These are phyloP conservation scores for Distichodus sexfasciatus DNA, from an alignment of 2,797 vertebrate species.

Conservation along the genomic window DNA sequence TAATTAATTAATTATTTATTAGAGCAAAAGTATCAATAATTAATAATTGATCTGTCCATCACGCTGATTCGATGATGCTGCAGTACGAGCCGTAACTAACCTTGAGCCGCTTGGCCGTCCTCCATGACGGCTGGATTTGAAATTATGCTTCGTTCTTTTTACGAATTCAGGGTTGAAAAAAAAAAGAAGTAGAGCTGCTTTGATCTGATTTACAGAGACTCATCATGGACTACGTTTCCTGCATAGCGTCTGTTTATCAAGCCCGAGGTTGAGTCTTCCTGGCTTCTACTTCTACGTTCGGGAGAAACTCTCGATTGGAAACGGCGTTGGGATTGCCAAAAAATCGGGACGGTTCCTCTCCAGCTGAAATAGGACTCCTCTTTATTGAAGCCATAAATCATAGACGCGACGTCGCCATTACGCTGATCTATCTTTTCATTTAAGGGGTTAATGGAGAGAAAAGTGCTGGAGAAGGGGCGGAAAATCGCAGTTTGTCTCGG, in stretches of 20 bases:
- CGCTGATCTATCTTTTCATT: slow-evolving; percentile 20
- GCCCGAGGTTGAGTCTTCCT: neutral
- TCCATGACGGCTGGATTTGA: slow-evolving; percentile 53
- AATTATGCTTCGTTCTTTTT: slow-evolving; percentile 43
- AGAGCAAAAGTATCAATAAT: no score
- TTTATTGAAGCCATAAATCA: slow-evolving; percentile 27
- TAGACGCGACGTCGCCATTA: neutral
- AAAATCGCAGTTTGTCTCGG: neutral
- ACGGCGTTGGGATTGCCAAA: slow-evolving; percentile 5
- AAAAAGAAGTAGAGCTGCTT: slow-evolving; percentile 46
- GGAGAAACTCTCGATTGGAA: slow-evolving; percentile 8
- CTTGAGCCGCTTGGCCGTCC: slow-evolving; percentile 51
- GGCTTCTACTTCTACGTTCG: slow-evolving; percentile 20
- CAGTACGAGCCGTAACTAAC: slow-evolving; percentile 53
- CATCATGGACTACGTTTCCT: slow-evolving; percentile 35
- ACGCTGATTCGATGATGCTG: no score
- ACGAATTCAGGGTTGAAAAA: slow-evolving; percentile 8
- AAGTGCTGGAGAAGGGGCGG: neutral
- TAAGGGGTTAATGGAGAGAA: slow-evolving; percentile 1
- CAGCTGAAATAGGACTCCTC: neutral
- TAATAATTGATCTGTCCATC: no score
- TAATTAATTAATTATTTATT: no score
- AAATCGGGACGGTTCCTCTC: neutral
- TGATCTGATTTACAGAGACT: slow-evolving; percentile 49
- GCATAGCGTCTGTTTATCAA: slow-evolving; percentile 37